Base-by-base conservation (phyloP, 2,113 vertebrate species). In the Lampris incognitus region DNA sequence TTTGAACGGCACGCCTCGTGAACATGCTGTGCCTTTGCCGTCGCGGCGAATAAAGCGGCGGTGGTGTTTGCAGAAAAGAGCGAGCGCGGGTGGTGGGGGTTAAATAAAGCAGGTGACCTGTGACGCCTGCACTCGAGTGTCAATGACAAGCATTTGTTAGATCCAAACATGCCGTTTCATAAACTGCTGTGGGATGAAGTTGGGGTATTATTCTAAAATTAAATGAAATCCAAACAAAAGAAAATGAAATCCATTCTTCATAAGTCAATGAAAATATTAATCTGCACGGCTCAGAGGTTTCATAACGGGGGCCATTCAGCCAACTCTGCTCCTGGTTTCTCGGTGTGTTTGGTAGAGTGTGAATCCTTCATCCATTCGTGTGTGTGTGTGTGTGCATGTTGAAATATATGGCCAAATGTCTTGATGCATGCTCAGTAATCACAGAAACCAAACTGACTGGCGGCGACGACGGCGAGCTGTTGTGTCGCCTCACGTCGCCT, bases 171-270 rank as follows among this genome's bases (percentile, higher is more conserved):
- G 24, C 24, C 52, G 69, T 80, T 11, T 24, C 37, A 36, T 66
- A 67, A 67, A 68, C 40, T 76, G 74, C 5, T 63, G 75, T 75
- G 63, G 66, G 41, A 79, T 13, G 51, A 10, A 69, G 50, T 78
- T 51, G 49, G 24, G 24, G 24, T 24, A 24, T 24, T 24, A 24
- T 24, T 24, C 24, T 0, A 42, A 58, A 72, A 82, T 72, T 1
- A 76, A 81, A 85, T 70, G 8, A 82, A 87, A 82, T 85, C 87
- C 64, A 76, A 24, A 24, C 24, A 42, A 58, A 72, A 82, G 69
- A 1, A 76, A 81, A 85, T 70, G 8, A 82, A 87, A 82, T 85
- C 87, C 64, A 76, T 84, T 68, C 48, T 40, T 85, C 79, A 83
- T 81, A 81, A 87, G 87, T 85, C 81, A 77, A 55, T 66, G 60